Base-by-base conservation (phyloP, 2,113 vertebrate species). In the Amblyopsis rosae region DNA sequence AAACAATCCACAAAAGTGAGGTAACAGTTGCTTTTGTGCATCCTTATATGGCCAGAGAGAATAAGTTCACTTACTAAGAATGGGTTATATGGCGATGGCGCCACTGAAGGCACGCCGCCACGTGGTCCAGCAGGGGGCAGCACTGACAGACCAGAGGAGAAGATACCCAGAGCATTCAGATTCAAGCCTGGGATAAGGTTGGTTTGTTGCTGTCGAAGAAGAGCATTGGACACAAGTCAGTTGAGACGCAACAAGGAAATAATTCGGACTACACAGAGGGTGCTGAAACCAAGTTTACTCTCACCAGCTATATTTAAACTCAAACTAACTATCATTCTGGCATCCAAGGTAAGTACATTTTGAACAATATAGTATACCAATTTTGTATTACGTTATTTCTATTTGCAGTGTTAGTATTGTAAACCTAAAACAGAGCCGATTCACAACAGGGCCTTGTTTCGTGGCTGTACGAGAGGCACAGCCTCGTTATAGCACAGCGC, bases 101-200 rank as follows among this genome's bases (percentile, higher is more conserved):
- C 91, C 3, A 92, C 85, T 41, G 79, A 68, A n/a, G 90, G 80
- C 9, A 91, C 86, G 57, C 93, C 93, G 32, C 92, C 93, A 13
- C 92, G 94, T 54, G 94, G 85, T 73, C 94, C 93, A 0, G 92
- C 83, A 35, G 95, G 90, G 0, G 95, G 93, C 51, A 97, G 87
- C 85, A 95, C 89, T 35, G 96, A 93, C 70, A 98, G 77, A 67
- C 95, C 94, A 0, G 95, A 93, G 4, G 97, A 97, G 92, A 98
- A 98, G 91, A 99, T 97, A 80, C 97, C 97, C 86, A 99, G 82
- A 57, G 96, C 93, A 1, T 88, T 98, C 84, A 98, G 93, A 89
- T 96, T 98, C 87, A 98, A 84, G 51, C 97, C 96, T 1, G 97
- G 95, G 85, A 98, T 98, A 85, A 99, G 88, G 90, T 93, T 96